Conservation (phyloP, 2,113 vertebrate species). For the Gnathonemus longibarbis region DNA sequence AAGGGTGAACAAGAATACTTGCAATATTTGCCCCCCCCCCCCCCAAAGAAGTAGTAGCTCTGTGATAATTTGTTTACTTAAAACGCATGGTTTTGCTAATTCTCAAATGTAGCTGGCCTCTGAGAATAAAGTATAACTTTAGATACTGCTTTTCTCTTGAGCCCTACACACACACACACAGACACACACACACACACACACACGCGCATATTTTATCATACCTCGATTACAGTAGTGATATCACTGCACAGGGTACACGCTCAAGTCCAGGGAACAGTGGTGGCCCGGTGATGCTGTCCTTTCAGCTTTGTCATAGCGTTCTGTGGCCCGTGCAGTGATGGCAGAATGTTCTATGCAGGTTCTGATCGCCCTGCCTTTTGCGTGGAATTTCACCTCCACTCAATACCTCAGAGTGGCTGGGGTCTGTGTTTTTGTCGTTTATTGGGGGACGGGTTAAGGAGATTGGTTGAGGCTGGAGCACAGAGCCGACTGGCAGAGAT, state of each 20-base stretch:
- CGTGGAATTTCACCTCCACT: background rate
- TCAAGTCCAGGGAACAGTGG: background rate
- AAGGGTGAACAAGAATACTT: background rate
- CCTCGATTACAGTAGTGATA: background rate
- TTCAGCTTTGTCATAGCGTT: background rate
- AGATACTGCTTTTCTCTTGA: background rate
- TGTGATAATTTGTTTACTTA: background rate
- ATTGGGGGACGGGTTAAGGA: background rate
- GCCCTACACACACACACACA: background rate
- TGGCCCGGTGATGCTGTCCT: background rate
- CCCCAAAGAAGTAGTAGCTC: background rate
- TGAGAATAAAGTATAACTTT: background rate
- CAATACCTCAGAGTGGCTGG: background rate
- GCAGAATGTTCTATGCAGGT: background rate
- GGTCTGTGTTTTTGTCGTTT: background rate
- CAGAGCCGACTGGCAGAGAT: background rate
- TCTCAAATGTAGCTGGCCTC: background rate
- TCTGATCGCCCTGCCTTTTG: background rate
- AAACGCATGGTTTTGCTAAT: background rate
- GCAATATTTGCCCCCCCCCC: background rate
- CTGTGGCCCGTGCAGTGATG: background rate
- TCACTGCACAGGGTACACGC: background rate
- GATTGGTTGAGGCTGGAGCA: background rate
- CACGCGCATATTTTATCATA: background rate
- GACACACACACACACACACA: no score